phyloP scores from a whole-genome alignment of 2,113 vertebrate genomes.

The Odobenus rosmarus region DNA sequence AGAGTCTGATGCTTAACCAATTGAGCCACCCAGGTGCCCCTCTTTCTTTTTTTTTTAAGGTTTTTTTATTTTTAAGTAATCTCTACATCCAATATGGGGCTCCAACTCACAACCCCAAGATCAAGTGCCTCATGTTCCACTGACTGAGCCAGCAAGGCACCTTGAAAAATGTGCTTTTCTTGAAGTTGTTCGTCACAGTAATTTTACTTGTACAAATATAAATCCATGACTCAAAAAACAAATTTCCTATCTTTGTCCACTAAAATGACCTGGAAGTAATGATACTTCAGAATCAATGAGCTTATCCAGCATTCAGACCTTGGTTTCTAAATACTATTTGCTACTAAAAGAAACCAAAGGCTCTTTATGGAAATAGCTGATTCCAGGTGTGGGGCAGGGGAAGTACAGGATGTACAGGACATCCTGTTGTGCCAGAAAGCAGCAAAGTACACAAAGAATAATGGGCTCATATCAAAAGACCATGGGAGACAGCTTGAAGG shows the following conservation, averaged over 20 bases:
- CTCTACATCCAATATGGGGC: not conserved
- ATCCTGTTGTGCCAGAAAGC: not conserved
- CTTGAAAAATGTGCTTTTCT: not conserved
- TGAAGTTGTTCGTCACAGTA: not conserved
- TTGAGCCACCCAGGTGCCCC: not conserved
- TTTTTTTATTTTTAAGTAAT: not conserved
- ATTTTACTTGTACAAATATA: not conserved
- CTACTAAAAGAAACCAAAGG: not conserved
- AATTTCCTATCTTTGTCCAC: not conserved
- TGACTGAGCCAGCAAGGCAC: not conserved
- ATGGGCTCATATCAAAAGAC: not conserved
- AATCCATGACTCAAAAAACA: not conserved
- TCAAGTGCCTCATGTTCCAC: not conserved
- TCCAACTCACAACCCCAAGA: not conserved
- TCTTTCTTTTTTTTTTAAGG: not conserved
- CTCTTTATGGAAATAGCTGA: not conserved
- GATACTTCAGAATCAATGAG: not conserved
- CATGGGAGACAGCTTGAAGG: not conserved
- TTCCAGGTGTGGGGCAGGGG: not conserved
- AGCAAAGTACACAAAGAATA: not conserved
- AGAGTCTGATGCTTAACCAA: not conserved
- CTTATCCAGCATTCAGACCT: not conserved
- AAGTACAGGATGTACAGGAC: not conserved
- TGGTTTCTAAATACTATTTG: not conserved
- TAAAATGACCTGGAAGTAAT: not conserved